Conservation (phyloP, 2,888 invertebrate genomes). For the Uropetala carovei region DNA sequence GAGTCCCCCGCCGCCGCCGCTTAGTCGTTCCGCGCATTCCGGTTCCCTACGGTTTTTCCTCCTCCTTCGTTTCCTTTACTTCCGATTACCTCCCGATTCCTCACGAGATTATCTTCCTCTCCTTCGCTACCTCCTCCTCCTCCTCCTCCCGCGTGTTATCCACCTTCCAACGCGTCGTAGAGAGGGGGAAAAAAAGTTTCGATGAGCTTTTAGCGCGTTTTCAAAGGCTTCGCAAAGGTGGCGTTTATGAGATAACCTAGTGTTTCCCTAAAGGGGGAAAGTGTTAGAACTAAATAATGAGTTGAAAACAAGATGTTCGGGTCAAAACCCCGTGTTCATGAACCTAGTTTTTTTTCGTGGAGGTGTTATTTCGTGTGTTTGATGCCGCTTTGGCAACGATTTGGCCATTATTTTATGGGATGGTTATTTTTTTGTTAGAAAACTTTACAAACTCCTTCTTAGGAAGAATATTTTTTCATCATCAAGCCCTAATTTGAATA, state of each 20-base stretch:
- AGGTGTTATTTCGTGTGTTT: neutral
- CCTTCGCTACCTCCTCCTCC: neutral
- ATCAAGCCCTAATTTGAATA: too few species aligned
- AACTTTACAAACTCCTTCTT: too few species aligned
- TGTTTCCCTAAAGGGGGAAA: conserved; percentile 12
- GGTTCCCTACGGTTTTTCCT: too few species aligned
- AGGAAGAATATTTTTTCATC: too few species aligned
- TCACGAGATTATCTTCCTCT: neutral
- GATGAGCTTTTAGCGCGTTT: neutral
- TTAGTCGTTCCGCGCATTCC: neutral
- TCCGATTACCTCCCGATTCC: neutral
- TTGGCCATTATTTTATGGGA: too few species aligned
- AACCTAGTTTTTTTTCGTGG: neutral
- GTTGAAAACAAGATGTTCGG: conserved; percentile 4
- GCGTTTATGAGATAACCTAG: conserved; percentile 2
- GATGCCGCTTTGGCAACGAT: too few species aligned
- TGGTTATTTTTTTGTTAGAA: too few species aligned
- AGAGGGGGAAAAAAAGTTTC: neutral
- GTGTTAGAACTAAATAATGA: conserved; percentile 1
- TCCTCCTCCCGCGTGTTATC: neutral
- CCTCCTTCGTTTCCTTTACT: neutral
- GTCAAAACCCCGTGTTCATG: neutral
- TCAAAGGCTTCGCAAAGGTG: neutral
- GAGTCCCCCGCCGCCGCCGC: conserved; percentile 13
- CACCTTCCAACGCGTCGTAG: neutral